Base-by-base conservation (phyloP, 1,140 invertebrate genomes). In the Ceratosolen fusciceps region DNA sequence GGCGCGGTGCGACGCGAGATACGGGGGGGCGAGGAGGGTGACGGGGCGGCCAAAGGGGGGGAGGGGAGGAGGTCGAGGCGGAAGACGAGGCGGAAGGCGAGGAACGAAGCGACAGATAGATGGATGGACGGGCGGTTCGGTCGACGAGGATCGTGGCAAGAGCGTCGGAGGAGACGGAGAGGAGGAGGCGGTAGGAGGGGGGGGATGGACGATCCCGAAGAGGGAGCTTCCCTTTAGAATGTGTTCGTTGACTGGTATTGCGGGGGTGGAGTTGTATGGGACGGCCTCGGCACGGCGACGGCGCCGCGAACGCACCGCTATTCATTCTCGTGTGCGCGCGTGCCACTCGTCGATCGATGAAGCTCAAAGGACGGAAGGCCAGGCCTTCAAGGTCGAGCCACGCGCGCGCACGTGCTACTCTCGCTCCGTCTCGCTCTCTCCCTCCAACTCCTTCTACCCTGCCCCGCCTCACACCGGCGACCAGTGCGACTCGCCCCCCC, bases 291-390 rank as follows among this genome's bases (percentile, higher is more conserved):
- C 37, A n/a, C 52, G 29, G 31, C 60, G 47, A 26, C 16, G 26
- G 26, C 26, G 58, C 39, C 39, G 49, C n/a, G 56, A 29, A 31
- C 56, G 39, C 31, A 26, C 24, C 29, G n/a, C 52, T 67, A 67
- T 58, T 34, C 60, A 73, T 58, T 24, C 31, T 39, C 21, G 70
- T 21, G 70, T 24, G 58, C 34, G 85, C 84, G 90, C 88, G 79
- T 60, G 56, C 52, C 8, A 9, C 34, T 58, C 62, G 21, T 19
- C 74, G 71, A 81, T 81, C 80, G 80, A 81, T 81, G 58, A 77
- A 81, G 80, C 80, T 81, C 75, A 81, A 81, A 81, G 80, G 80
- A 81, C 75, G 60, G 75, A 81, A 81, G 80, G 74, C 79, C 79
- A 80, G 79, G 80, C 75, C 74, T 81, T 77, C 80, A 81, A 81